phyloP scores from a whole-genome alignment of 2,113 vertebrate species.

The Origma solitaria region DNA sequence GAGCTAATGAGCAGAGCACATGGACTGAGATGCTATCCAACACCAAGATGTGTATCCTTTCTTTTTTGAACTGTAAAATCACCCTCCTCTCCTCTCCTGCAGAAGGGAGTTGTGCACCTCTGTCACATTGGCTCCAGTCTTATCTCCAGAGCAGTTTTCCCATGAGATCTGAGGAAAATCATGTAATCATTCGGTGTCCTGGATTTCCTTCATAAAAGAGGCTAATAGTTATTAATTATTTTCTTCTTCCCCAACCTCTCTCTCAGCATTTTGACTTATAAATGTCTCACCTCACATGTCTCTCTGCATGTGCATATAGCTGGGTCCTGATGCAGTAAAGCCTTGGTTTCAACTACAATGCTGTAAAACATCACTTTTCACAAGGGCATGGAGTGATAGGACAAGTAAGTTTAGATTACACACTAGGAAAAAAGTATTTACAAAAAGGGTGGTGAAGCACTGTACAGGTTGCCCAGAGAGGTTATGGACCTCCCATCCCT shows the following conservation, averaged over 20 bases:
- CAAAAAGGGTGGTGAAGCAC: neutral
- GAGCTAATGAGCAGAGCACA: neutral
- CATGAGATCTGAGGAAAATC: neutral
- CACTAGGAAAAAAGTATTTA: neutral
- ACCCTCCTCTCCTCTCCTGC: neutral
- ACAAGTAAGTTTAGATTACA: neutral
- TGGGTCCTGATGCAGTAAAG: neutral
- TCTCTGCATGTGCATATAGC: neutral
- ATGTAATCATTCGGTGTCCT: neutral
- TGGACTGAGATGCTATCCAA: neutral
- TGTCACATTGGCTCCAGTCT: neutral
- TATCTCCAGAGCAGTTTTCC: conserved; percentile 7
- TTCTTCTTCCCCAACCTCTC: neutral
- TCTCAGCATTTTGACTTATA: neutral
- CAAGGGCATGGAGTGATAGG: neutral
- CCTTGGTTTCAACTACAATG: neutral
- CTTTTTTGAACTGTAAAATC: neutral
- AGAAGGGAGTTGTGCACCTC: neutral
- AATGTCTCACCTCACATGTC: neutral
- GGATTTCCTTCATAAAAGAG: neutral
- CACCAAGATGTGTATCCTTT: neutral
- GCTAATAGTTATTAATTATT: neutral
- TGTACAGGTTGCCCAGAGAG: neutral
- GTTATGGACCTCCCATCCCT: neutral
- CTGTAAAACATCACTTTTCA: neutral